Percentiles rank a stretch among this genome's conserved stretches.
These are phyloP conservation scores for Chamaea fasciata DNA, from an alignment of 2,113 vertebrate genomes.

Conservation along the genomic window DNA sequence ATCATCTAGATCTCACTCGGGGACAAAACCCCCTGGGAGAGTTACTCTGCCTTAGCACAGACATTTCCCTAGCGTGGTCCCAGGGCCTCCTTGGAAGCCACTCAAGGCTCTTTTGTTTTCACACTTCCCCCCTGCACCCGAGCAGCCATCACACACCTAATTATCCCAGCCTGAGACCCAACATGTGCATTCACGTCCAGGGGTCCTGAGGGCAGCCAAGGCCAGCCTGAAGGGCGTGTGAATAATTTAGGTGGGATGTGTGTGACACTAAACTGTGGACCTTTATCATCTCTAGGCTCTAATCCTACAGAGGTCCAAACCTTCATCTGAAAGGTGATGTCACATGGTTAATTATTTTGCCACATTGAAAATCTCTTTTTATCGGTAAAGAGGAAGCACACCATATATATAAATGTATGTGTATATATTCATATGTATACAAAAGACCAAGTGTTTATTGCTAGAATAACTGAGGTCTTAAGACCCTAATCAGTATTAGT, in stretches of 20 bases:
- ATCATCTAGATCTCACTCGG: neutral
- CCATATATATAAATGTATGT: neutral
- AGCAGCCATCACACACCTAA: neutral
- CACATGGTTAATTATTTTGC: neutral
- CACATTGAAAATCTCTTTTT: neutral
- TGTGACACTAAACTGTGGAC: neutral
- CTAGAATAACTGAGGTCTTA: neutral
- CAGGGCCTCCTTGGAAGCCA: neutral
- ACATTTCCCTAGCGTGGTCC: fast-evolving
- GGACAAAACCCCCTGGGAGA: neutral
- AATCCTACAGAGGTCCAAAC: neutral
- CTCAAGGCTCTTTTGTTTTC: neutral
- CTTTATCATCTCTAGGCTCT: neutral
- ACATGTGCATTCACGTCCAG: neutral
- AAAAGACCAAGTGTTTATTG: neutral
- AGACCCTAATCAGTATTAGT: neutral
- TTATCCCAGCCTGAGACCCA: neutral
- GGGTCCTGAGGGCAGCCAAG: neutral
- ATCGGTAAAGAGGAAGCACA: neutral
- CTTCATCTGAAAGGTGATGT: neutral
- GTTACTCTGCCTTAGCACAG: neutral
- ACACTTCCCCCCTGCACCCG: neutral
- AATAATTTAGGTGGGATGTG: neutral
- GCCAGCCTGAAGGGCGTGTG: neutral
- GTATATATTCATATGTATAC: neutral